phyloP scores from a whole-genome alignment of 2,113 vertebrate genomes.

The Microtus montanus region DNA sequence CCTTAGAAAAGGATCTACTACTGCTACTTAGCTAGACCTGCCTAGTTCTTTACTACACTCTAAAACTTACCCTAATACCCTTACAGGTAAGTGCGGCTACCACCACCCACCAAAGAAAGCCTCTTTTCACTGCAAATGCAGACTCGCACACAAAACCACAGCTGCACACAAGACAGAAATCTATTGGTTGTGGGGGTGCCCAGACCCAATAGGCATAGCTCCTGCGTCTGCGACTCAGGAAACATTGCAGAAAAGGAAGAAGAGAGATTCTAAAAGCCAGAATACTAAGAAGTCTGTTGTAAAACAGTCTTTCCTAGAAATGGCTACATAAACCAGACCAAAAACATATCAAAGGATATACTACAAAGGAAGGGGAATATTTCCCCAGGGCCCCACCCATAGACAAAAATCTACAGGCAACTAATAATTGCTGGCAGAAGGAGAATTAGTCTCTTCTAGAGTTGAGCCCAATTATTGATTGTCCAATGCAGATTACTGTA shows the following conservation, averaged over 20 bases:
- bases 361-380: background rate
- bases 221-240: background rate
- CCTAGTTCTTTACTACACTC: background rate
- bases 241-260: background rate
- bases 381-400: background rate
- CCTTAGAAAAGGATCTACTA: background rate
- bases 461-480: too few relatives aligned
- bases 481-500: background rate
- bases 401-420: background rate
- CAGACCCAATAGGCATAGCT: background rate
- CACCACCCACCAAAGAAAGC: background rate
- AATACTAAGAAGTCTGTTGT: background rate
- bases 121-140: background rate
- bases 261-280: background rate
- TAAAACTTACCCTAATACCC: background rate
- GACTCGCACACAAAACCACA: background rate
- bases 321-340: background rate
- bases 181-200: background rate
- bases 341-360: background rate
- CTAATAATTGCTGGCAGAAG: background rate
- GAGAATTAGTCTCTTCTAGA: background rate
- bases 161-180: background rate
- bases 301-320: background rate
- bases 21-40: background rate
- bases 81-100: background rate